Conservation (phyloP, 1,140 invertebrate genomes). For the Apis laboriosa region DNA sequence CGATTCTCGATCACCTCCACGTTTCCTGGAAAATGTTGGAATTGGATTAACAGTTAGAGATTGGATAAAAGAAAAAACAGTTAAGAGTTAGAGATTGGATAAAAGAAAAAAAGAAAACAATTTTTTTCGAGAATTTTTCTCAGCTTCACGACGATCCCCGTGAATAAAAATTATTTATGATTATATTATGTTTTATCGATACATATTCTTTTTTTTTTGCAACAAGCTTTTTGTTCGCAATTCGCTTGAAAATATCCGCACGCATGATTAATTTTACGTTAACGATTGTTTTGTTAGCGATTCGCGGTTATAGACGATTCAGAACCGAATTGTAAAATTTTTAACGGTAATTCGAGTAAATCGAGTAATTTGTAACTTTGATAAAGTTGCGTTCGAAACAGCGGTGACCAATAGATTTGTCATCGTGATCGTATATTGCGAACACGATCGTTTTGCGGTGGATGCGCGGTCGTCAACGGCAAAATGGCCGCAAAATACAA, state of each 20-base stretch:
- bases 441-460: slow-evolving; percentile 23
- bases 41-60: not conserved
- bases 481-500: slow-evolving; percentile 12
- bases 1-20: slow-evolving; percentile 96
- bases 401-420: slow-evolving; percentile 26
- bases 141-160: too few relatives aligned
- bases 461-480: not conserved
- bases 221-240: too few relatives aligned
- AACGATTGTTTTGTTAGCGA: not conserved
- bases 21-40: slow-evolving; percentile 86
- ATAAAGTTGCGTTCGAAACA: slow-evolving; percentile 17
- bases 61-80: not conserved
- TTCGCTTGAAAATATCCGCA: too few relatives aligned
- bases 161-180: too few relatives aligned
- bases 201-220: too few relatives aligned
- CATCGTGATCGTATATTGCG: not conserved
- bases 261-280: not conserved
- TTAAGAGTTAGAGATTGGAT: too few relatives aligned
- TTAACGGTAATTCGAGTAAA: too few relatives aligned
- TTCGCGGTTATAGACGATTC: too few relatives aligned
- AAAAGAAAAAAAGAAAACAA: too few relatives aligned
- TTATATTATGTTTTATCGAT: too few relatives aligned
- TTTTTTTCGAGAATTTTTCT: too few relatives aligned
- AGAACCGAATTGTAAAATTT: not conserved
- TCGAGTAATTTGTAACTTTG: not conserved